These are phyloP conservation scores for Dinocampus coccinellae DNA, from an alignment of 2,888 invertebrate species.

Conservation along the genomic window DNA sequence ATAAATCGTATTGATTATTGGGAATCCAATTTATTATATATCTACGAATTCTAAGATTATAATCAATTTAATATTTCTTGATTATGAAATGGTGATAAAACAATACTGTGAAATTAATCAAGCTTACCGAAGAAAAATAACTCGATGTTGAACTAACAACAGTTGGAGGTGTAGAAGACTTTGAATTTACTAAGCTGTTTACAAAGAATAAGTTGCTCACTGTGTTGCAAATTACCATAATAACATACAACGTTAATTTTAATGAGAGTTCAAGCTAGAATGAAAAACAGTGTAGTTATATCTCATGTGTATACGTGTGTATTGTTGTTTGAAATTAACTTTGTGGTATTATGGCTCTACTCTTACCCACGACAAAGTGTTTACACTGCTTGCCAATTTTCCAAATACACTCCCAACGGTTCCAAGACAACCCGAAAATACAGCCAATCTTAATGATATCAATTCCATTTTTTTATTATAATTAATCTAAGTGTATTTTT, in stretches of 20 bases:
- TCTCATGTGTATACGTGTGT: neutral
- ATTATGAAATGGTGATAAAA: neutral
- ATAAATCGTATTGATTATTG: neutral
- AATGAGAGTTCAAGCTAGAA: constrained; percentile 52
- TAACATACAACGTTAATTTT: constrained; percentile 62
- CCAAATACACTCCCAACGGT: constrained; percentile 76
- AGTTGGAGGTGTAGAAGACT: constrained; percentile 76
- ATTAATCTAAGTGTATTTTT: too few species aligned
- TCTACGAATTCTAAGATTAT: neutral
- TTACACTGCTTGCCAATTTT: constrained; percentile 73
- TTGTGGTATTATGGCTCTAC: neutral
- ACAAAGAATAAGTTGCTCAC: constrained; percentile 76
- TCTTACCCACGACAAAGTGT: constrained; percentile 47
- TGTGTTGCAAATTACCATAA: constrained; percentile 75
- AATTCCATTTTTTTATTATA: neutral
- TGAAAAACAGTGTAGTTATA: constrained; percentile 19
- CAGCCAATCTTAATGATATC: constrained; percentile 66
- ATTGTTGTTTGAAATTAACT: too few species aligned
- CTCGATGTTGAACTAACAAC: constrained; percentile 76
- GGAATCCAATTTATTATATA: neutral
- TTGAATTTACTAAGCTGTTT: constrained; percentile 74
- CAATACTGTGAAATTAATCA: constrained; percentile 20
- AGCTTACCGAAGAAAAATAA: constrained; percentile 76
- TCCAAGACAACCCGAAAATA: constrained; percentile 75
- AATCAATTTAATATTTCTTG: constrained; percentile 18